These are phyloP conservation scores for Aplochiton taeniatus DNA, from an alignment of 2,797 vertebrate species.

Conservation along the genomic window DNA sequence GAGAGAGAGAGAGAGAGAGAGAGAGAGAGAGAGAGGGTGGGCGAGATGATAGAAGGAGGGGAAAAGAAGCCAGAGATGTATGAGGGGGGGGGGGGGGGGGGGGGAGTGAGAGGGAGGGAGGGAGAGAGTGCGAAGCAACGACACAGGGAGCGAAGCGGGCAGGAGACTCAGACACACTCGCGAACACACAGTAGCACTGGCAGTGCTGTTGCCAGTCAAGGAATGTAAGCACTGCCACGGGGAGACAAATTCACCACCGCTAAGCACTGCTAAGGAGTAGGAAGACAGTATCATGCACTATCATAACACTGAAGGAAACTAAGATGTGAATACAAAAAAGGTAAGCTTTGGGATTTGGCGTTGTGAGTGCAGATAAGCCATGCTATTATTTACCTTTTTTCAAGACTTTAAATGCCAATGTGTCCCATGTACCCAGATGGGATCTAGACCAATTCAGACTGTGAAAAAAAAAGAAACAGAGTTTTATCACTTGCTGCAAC, in stretches of 20 bases:
- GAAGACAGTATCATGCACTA: constrained; percentile 36
- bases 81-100: background rate
- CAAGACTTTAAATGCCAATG: constrained; percentile 40
- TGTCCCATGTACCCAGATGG: constrained; percentile 26
- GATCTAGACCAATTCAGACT: background rate
- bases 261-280: constrained; percentile 64
- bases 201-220: constrained; percentile 76
- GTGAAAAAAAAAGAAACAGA: background rate
- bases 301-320: constrained; percentile 46
- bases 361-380: constrained; percentile 1
- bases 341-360: constrained; percentile 55
- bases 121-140: constrained; percentile 48
- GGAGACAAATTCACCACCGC: constrained; percentile 53
- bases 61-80: constrained; percentile 10
- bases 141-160: constrained; percentile 52
- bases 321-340: constrained; percentile 66
- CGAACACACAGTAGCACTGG: constrained; percentile 28
- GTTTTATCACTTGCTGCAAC: no score
- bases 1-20: constrained; percentile 14
- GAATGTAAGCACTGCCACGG: constrained; percentile 74
- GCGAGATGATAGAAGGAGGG: constrained; percentile 13
- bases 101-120: constrained; percentile 5
- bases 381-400: constrained; percentile 6
- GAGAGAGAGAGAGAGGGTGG: background rate
- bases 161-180: constrained; percentile 22